Evolutionary conservation across 35 echinoderm and acorn worm genomes (phyloP).

Genomic region (Heliocidaris tuberculata): DNA sequence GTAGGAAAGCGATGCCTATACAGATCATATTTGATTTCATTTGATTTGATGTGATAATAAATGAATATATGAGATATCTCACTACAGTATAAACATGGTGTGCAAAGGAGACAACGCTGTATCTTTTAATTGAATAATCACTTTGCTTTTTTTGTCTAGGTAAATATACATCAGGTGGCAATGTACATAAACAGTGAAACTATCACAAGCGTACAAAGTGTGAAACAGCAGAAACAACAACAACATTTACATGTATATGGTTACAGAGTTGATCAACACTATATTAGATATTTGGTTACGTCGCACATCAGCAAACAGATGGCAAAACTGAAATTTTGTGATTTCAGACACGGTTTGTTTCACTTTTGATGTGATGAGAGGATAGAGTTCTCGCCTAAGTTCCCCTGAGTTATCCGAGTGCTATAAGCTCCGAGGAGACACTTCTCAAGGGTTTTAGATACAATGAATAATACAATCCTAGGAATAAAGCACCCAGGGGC

Average conservation of each 20-base stretch:
- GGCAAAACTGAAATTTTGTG: conserved; percentile 10
- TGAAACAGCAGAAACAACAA: no score
- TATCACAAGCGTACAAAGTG: neutral
- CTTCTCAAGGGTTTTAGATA: neutral
- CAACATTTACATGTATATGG: neutral
- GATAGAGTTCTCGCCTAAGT: neutral
- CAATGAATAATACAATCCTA: neutral
- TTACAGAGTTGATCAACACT: neutral
- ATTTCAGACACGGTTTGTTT: conserved; percentile 9
- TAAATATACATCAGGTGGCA: neutral
- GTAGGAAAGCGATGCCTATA: no score
- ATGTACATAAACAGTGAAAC: neutral
- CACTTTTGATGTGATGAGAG: neutral
- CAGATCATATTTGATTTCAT: no score
- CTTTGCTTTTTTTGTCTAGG: neutral
- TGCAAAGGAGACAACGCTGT: no score
- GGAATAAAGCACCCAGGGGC: no score
- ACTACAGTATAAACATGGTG: no score
- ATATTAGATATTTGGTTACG: neutral
- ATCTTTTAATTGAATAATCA: no score
- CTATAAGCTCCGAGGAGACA: neutral
- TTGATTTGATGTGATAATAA: no score
- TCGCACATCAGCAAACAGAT: neutral
- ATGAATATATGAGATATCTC: no score
- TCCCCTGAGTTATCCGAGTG: neutral